A percentile compares a stretch with the other conserved stretches of the same genome.
Conservation (phyloP, 2,797 vertebrate species). For the Carduelis carduelis region DNA sequence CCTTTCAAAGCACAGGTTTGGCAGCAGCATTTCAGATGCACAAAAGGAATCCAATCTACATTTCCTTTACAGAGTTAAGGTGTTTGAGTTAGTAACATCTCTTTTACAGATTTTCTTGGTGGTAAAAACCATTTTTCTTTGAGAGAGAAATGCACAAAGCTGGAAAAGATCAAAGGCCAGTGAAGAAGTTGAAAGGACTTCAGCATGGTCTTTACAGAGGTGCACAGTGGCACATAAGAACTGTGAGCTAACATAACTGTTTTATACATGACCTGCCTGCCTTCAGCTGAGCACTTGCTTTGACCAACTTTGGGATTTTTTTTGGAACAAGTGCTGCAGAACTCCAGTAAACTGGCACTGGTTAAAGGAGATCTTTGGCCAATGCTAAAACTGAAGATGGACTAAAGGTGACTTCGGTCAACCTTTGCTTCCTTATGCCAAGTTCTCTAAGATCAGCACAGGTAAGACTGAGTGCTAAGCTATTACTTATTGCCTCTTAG, state of each 20-base stretch:
- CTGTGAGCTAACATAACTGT: background rate
- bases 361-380: slow-evolving; percentile 1
- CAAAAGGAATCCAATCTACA: background rate
- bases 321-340: background rate
- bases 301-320: background rate
- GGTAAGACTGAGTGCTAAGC: background rate
- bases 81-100: background rate
- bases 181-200: background rate
- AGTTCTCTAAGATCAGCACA: background rate
- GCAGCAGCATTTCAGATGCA: background rate
- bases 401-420: background rate
- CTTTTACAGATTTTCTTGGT: background rate
- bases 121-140: background rate
- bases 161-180: background rate
- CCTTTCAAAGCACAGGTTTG: background rate
- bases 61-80: background rate
- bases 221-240: background rate
- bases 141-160: background rate
- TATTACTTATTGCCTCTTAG: background rate
- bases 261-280: background rate
- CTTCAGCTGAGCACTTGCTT: background rate
- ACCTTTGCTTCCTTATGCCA: background rate
- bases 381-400: background rate
- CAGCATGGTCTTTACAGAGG: background rate
- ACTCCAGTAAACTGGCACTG: background rate